Evolutionary conservation across 1,140 invertebrate species (phyloP).

Genomic region (Tyrophagus putrescentiae): DNA sequence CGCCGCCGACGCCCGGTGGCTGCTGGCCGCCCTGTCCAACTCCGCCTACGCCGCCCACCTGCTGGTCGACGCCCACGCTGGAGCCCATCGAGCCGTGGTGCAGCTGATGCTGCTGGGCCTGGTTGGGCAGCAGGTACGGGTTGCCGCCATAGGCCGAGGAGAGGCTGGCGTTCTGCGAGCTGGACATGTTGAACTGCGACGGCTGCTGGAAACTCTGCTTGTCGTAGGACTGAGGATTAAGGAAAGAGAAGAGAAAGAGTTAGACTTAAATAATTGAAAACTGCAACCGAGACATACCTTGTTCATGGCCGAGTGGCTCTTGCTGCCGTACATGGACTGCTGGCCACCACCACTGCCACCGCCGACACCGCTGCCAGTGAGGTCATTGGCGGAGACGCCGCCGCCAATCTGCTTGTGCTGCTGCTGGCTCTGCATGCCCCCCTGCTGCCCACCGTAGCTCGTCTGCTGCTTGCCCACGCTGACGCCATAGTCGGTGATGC

Average conservation of each 20-base stretch:
- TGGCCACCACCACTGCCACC: conserved; percentile 4
- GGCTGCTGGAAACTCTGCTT: conserved; percentile 15
- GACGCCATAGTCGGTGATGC: conserved; percentile 15
- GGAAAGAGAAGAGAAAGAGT: background rate
- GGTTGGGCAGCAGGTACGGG: background rate
- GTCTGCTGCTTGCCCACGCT: conserved; percentile 16
- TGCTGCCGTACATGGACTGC: conserved; percentile 15
- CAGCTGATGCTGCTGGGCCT: conserved; percentile 8
- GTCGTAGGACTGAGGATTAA: conserved; percentile 13
- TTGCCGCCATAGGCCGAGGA: background rate
- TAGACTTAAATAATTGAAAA: background rate
- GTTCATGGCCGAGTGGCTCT: conserved; percentile 16
- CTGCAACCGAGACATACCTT: conserved; percentile 14
- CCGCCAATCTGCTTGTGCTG: too few relatives aligned
- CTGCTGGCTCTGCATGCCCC: too few relatives aligned
- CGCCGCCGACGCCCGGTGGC: background rate
- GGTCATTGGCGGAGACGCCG: background rate
- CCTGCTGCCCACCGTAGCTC: too few relatives aligned
- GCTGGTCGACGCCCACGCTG: background rate
- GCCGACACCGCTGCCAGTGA: background rate
- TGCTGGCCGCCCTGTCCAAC: too few relatives aligned
- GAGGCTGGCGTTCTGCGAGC: background rate
- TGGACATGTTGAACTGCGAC: conserved; percentile 4
- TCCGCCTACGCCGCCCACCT: too few relatives aligned
- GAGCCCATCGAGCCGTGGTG: background rate